These are phyloP conservation scores for Schlechtendalia chinensis DNA, from an alignment of 1,140 invertebrate species.

Conservation along the genomic window DNA sequence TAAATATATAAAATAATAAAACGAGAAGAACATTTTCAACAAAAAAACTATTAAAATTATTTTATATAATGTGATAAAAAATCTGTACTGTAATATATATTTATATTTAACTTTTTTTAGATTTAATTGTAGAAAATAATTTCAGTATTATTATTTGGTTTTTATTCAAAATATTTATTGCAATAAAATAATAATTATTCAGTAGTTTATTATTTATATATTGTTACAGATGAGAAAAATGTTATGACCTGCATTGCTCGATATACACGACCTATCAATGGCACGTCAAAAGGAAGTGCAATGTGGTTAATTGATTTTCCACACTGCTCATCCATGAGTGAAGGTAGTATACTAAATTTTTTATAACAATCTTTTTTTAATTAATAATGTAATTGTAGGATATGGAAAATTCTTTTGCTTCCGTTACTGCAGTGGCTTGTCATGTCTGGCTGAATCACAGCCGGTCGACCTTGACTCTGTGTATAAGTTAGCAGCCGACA, in stretches of 20 bases:
- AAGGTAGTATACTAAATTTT: conserved; percentile 22
- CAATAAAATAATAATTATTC: too few relatives aligned
- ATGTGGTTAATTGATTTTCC: conserved; percentile 56
- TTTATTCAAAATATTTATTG: too few relatives aligned
- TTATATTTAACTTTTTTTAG: too few relatives aligned
- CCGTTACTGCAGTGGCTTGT: conserved; percentile 59
- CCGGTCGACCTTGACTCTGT: conserved; percentile 55
- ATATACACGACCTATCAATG: conserved; percentile 52
- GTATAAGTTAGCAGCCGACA: conserved; percentile 52
- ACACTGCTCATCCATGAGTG: conserved; percentile 52
- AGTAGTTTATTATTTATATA: background rate
- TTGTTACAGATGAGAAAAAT: conserved; percentile 52
- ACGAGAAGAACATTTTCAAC: too few relatives aligned
- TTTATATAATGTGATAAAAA: too few relatives aligned
- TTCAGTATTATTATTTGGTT: too few relatives aligned
- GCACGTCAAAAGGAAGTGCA: conserved; percentile 50
- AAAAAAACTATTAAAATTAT: too few relatives aligned
- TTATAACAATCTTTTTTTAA: background rate
- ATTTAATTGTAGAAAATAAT: too few relatives aligned
- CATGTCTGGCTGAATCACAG: conserved; percentile 59
- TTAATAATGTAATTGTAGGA: conserved; percentile 53
- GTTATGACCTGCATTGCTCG: conserved; percentile 50
- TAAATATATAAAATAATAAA: too few relatives aligned
- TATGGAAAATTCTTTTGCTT: conserved; percentile 59
- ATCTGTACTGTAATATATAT: too few relatives aligned